These are phyloP conservation scores for Choristoneura fumiferana DNA, from an alignment of 1,140 invertebrate species.

Conservation along the genomic window DNA sequence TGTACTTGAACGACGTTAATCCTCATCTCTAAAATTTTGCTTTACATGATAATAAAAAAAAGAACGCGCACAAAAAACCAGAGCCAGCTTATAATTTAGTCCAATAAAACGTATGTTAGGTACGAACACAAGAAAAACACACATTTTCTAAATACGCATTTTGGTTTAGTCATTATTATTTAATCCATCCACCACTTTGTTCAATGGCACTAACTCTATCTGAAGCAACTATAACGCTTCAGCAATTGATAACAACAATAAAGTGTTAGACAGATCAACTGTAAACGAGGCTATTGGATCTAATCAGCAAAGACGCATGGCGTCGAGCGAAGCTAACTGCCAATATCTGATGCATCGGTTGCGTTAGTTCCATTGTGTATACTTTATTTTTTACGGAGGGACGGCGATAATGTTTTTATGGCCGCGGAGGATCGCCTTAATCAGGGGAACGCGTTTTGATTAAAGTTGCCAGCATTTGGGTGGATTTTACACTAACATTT, in stretches of 20 bases:
- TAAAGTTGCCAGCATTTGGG: conserved; percentile 54
- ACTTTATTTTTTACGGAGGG: conserved; percentile 72
- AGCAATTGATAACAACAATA: conserved; percentile 53
- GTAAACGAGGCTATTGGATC: conserved; percentile 32
- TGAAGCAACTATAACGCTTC: conserved; percentile 34
- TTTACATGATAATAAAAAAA: no score
- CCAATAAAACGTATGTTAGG: no score
- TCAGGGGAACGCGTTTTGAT: conserved; percentile 65
- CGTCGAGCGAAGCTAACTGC: conserved; percentile 61
- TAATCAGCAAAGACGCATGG: conserved; percentile 58
- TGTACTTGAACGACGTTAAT: neutral
- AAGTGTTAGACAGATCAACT: conserved; percentile 17
- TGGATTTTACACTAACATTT: conserved; percentile 11
- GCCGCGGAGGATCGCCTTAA: conserved; percentile 60
- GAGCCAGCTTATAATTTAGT: no score
- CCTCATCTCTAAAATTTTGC: no score
- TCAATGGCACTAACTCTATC: conserved; percentile 6
- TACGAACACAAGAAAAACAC: no score
- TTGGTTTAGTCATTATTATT: conserved; percentile 8
- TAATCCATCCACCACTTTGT: conserved; percentile 10
- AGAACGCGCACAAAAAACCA: no score
- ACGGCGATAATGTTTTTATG: conserved; percentile 75
- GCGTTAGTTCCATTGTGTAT: conserved; percentile 61
- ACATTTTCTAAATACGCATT: no score
- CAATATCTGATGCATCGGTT: conserved; percentile 70